Base-by-base conservation (phyloP, 2,797 vertebrate species). In the Novumbra hubbsi region DNA sequence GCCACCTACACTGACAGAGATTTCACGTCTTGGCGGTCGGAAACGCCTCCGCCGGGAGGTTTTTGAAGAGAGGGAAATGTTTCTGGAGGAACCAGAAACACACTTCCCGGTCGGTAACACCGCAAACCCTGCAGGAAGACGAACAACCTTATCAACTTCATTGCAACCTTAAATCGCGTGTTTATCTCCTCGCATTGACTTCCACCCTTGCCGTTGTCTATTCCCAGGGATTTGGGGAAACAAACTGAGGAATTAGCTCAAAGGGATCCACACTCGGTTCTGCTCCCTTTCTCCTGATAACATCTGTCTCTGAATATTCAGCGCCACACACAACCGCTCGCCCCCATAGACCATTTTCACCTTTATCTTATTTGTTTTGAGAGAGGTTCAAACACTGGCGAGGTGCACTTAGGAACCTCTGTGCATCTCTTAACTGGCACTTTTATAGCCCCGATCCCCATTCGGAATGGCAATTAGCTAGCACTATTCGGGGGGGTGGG, bases 381-480 rank as follows among this genome's bases (percentile, higher is more conserved):
- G 83, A 84, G 85, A 85, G 81, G 76, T 80, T 84, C 83, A 86
- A 88, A 89, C 88, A 88, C 90, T 80, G 72, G 81, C 78, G 52
- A 88, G 85, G 76, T 83, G 81, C 84, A 80, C 80, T 78, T 79
- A 80, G 83, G 84, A 90, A 88, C 81, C 88, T 82, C 83, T 72
- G 81, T 74, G 86, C 86, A 87, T 87, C 86, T 81, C 87, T 81
- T 91, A 91, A 89, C 75, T 77, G 88, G 87, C 84, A 85, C 82
- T 86, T 91, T 93, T 92, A 92, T 90, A 86, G 89, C 75, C 68
- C 75, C 73, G 84, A 80, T 64, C 84, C 87, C 79, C 86, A 87
- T 88, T 87, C 85, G 80, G 92, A 92, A 93, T 93, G 85, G 88
- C 90, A 94, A 94, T 94, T 94, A 94, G 90, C 91, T 75, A 74